Evolutionary conservation across 1,140 invertebrate species (phyloP), one percentile per base, ranked within the genome.

Genomic region (Delia radicum): DNA sequence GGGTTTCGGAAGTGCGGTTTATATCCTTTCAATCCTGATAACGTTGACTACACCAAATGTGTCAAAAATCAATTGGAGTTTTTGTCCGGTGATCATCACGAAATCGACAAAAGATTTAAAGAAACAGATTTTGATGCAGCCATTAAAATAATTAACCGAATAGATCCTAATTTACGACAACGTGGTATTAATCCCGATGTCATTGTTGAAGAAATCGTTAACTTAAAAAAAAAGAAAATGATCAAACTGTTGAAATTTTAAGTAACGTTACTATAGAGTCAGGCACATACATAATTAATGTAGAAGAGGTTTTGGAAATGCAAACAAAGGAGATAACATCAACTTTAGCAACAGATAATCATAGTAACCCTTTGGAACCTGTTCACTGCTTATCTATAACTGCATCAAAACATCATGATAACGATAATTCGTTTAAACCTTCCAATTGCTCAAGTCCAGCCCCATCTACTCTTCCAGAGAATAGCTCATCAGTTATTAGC

Each of bases 1-100:
- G 81, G 79, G 8, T 87, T 87, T 76, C 77, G 77, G 71, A 79
- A 78, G 48, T 86, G 81, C 75, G 81, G 83, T 1, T 76, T 87
- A 29, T 80, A 79, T 71, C 83, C 85, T 13, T 85, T 82, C 74
- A 77, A 87, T 76, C 76, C 77, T 7, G 63, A 82, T 74, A 77
- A 77, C 29, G 61, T 81, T 3, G 82, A 82, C 76, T 83, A 79
- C 48, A 79, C 79, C 2, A 83, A 85, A 81, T 81, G 74, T 76
- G 76, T 78, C 31, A 46, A 77, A 28, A 74, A 78, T 27, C 18
- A 73, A 3, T 46, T 73, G 12, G 42, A 73, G 24, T 8, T 6
- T n/a, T n/a, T n/a, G n/a, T n/a, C n/a, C n/a, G n/a, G n/a, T n/a
- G n/a, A n/a, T n/a, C n/a, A n/a, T n/a, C n/a, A n/a, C n/a, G n/a